Evolutionary conservation across 2,888 invertebrate species (phyloP).

Genomic region (Thysanoteuthis rhombus): DNA sequence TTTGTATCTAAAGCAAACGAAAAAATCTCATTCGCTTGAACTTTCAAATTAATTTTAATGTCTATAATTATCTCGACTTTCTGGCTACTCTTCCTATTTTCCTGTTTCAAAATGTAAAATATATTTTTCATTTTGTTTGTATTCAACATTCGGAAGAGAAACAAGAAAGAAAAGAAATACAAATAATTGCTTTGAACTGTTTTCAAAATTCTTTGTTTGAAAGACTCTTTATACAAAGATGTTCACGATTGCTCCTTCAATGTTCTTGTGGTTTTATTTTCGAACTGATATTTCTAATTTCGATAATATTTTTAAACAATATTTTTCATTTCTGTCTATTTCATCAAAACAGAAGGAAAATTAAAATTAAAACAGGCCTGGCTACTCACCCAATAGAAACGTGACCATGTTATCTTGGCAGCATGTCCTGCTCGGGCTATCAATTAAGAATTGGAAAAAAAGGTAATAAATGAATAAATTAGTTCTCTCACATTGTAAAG

Average conservation of each 20-base stretch:
- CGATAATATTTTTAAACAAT: not conserved
- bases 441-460: no score
- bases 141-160: not conserved
- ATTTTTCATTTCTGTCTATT: not conserved
- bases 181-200: no score
- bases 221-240: not conserved
- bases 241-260: not conserved
- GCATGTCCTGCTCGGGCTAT: no score
- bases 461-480: no score
- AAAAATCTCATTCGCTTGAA: not conserved
- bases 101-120: not conserved
- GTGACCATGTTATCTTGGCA: no score
- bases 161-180: not conserved
- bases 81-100: not conserved
- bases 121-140: not conserved
- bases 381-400: no score
- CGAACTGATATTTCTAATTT: not conserved
- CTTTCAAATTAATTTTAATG: not conserved
- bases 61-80: not conserved
- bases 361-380: no score
- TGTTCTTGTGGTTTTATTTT: no score
- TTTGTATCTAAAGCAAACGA: not conserved
- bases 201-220: not conserved
- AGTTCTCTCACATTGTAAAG: no score
- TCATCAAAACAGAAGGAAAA: not conserved